Evolutionary conservation across 2,888 invertebrate species (phyloP).

Genomic region (Volucella bombylans): DNA sequence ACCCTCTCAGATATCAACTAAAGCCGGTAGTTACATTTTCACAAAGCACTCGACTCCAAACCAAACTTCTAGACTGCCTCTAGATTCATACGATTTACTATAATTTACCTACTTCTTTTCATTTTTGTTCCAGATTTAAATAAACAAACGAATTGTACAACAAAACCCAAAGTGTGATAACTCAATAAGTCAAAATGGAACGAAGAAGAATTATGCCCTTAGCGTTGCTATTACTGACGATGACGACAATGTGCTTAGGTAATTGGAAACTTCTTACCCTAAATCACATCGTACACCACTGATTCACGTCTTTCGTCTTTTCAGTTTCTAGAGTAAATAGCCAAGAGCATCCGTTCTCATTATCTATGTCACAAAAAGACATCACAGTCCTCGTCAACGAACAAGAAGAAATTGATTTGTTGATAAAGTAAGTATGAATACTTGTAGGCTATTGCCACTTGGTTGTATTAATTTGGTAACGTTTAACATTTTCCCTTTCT

Average conservation of each 20-base stretch:
- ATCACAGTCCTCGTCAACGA: conserved; percentile 85
- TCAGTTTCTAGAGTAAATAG: conserved; percentile 58
- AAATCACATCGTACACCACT: neutral
- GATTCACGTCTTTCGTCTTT: neutral
- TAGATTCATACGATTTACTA: conserved; percentile 5
- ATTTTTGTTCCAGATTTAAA: conserved; percentile 34
- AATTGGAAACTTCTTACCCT: conserved; percentile 6
- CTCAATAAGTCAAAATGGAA: conserved; percentile 38
- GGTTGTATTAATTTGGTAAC: neutral
- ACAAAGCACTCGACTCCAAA: conserved; percentile 30
- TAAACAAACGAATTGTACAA: conserved; percentile 17
- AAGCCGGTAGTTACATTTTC: conserved; percentile 24
- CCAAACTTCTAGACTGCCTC: conserved; percentile 37
- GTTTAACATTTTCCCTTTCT: conserved; percentile 17
- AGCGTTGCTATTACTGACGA: conserved; percentile 13
- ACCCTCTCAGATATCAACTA: neutral
- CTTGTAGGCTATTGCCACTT: neutral
- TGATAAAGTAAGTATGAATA: conserved; percentile 84
- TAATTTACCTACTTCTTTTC: conserved; percentile 18
- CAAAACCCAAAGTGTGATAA: conserved; percentile 6
- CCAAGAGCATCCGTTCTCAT: conserved; percentile 82
- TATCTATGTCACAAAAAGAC: conserved; percentile 85
- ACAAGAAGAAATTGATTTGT: conserved; percentile 84
- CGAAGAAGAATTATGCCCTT: conserved; percentile 41
- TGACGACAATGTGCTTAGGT: conserved; percentile 46